Evolutionary conservation across 2,797 vertebrate species (phyloP), one percentile per base, ranked within the genome.

Genomic region (Syngnathus acus): DNA sequence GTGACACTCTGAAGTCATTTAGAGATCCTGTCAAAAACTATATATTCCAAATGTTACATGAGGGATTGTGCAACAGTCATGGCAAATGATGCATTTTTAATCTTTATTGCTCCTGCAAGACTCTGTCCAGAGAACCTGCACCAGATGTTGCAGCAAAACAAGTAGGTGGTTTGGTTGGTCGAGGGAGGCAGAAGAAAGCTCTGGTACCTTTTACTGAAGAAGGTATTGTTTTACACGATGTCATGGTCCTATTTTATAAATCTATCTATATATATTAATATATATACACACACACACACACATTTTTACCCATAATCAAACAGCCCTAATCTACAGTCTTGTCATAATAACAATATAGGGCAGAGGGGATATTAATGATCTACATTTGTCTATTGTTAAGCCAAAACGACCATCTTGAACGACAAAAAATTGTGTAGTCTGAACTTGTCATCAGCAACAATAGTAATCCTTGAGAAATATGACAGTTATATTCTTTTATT

Each of bases 131-230:
- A 55, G 81, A 86, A 47, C 2, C 42, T 0, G 42, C 72, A 1
- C 65, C 75, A 48, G 23, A 70, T 0, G 23, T 67, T 43, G 14
- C 21, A 17, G 68, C 70, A 16, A 13, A 64, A 0, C 0, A 75
- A 9, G 91, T 90, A 3, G 85, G 73, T 9, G 87, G 89, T 1
- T 63, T 82, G 1, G 72, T 87, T 0, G 91, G 90, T 17, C 88
- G 82, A 1, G 93, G 95, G 45, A 90, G 81, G 9, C 93, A 92
- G 76, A 89, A 82, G 68, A 75, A 65, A 6, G 70, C 72, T 6
- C 82, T 73, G 0, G 78, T 50, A 11, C 59, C 77, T 0, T 54
- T 74, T 3, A 60, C 80, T 67, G 61, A 84, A 13, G 87, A 91
- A 90, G 92, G 95, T 95, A 79, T 0, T n/a, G 21, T 53, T 19